Conservation (phyloP, 2,797 vertebrate species). For the Malurus splendens region DNA sequence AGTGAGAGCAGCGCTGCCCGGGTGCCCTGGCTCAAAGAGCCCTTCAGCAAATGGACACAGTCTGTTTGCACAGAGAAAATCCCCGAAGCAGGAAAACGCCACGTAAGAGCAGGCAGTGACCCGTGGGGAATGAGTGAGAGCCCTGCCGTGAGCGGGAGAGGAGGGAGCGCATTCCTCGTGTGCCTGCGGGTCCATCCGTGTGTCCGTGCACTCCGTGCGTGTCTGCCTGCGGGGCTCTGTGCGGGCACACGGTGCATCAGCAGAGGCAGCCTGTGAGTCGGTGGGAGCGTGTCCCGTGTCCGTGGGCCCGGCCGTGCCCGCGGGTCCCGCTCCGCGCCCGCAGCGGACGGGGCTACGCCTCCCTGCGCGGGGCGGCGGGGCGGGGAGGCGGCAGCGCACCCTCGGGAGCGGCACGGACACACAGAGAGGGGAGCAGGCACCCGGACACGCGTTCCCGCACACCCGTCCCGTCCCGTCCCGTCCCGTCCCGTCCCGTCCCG, state of each 20-base stretch:
- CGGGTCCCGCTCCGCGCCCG: background rate
- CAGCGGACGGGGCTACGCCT: background rate
- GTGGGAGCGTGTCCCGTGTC: background rate
- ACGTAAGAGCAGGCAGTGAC: background rate
- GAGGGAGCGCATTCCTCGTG: rapidly evolving
- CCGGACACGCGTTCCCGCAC: background rate
- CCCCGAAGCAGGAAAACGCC: background rate
- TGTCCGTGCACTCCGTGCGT: rapidly evolving
- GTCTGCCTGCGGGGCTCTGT: rapidly evolving
- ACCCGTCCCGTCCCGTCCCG: background rate
- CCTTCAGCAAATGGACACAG: background rate
- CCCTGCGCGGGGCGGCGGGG: background rate
- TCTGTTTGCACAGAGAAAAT: background rate
- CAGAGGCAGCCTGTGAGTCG: background rate
- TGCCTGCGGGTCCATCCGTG: rapidly evolving
- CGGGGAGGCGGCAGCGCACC: background rate
- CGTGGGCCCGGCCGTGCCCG: background rate
- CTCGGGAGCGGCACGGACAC: background rate
- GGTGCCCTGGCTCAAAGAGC: background rate
- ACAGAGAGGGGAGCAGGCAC: background rate
- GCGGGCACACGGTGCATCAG: rapidly evolving
- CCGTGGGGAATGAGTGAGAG: background rate
- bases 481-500: background rate
- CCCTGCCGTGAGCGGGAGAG: background rate
- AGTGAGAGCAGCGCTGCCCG: background rate